Percentiles rank a stretch among this genome's conserved stretches.
Evolutionary conservation across 1,140 invertebrate genomes (phyloP).

Genomic region (Stegodyphus mimosarum): DNA sequence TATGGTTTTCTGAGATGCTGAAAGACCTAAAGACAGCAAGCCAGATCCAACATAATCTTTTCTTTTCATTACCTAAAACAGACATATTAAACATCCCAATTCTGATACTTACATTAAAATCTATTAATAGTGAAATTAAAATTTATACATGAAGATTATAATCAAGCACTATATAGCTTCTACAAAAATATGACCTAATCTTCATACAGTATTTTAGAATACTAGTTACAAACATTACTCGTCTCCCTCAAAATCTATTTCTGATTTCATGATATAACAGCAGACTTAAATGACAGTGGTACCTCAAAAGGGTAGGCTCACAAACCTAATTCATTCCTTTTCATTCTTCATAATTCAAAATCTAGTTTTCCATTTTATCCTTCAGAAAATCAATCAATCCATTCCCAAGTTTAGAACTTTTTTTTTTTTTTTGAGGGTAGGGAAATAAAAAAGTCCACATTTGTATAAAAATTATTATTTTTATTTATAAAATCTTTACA

Average conservation of each 20-base stretch:
- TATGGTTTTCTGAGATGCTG: conserved; percentile 17
- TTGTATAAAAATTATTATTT: too few species aligned
- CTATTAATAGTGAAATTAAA: background rate
- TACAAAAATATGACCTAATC: background rate
- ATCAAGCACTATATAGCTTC: background rate
- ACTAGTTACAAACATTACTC: background rate
- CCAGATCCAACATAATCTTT: conserved; percentile 46
- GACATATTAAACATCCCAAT: background rate
- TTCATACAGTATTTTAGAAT: background rate
- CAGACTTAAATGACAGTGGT: too few species aligned
- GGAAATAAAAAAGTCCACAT: too few species aligned
- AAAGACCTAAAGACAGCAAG: conserved; percentile 7
- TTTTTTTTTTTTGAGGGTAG: too few species aligned
- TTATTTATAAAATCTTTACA: too few species aligned
- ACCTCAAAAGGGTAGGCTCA: too few species aligned
- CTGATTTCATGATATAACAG: background rate
- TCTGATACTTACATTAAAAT: background rate
- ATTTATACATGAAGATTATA: background rate
- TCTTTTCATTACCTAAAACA: conserved; percentile 36
- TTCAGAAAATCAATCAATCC: too few species aligned
- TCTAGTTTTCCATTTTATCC: too few species aligned
- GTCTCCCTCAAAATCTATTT: background rate
- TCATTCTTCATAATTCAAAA: too few species aligned
- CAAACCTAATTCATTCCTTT: too few species aligned
- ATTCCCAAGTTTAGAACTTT: too few species aligned